Evolutionary conservation across 2,888 invertebrate genomes (phyloP).

Genomic region (Serripes groenlandicus): DNA sequence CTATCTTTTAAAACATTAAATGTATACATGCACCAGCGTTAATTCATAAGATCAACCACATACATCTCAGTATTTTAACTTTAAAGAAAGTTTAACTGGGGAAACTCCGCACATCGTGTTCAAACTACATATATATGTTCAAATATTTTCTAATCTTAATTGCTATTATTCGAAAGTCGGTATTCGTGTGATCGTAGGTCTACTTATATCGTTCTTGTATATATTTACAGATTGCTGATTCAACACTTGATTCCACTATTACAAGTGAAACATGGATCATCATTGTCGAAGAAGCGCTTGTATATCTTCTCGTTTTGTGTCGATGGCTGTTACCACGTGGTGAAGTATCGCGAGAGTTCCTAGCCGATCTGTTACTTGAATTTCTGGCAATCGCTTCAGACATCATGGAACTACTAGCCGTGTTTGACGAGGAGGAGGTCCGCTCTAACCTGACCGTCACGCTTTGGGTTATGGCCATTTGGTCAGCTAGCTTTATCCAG

Average conservation of each 20-base stretch:
- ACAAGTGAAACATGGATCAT: slow-evolving; percentile 68
- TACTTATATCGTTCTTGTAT: too few species aligned
- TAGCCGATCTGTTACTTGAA: slow-evolving; percentile 83
- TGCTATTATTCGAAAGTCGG: too few species aligned
- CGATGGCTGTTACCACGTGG: slow-evolving; percentile 71
- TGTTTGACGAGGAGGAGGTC: slow-evolving; percentile 75
- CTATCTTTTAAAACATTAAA: too few species aligned
- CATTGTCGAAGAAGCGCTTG: slow-evolving; percentile 68
- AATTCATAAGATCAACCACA: too few species aligned
- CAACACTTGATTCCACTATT: not conserved
- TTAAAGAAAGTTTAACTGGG: too few species aligned
- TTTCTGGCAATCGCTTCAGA: slow-evolving; percentile 85
- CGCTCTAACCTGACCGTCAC: slow-evolving; percentile 79
- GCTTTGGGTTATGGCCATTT: slow-evolving; percentile 80
- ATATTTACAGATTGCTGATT: not conserved
- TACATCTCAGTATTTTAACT: too few species aligned
- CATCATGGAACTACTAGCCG: slow-evolving; percentile 78
- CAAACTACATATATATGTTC: too few species aligned
- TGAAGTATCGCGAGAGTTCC: slow-evolving; percentile 80
- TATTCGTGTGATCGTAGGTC: too few species aligned
- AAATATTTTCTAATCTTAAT: too few species aligned
- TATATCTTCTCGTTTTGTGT: slow-evolving; percentile 68
- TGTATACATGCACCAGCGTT: too few species aligned
- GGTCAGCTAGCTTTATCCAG: slow-evolving; percentile 84
- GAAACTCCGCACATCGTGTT: too few species aligned